These are phyloP conservation scores for Ladona fulva DNA, from an alignment of 1,140 invertebrate species.

Conservation along the genomic window DNA sequence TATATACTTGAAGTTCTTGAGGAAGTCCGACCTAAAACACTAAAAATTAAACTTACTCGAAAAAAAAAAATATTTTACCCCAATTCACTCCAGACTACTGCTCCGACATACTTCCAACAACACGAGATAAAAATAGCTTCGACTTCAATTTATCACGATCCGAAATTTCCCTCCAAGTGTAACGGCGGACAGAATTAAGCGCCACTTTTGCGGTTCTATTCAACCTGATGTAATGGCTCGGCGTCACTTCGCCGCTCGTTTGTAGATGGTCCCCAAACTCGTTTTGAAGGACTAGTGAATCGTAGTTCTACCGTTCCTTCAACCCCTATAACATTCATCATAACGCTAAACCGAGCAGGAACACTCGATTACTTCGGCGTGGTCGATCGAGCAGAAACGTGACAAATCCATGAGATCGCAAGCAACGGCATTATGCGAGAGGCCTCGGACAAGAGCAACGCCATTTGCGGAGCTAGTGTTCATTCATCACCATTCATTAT, in stretches of 20 bases:
- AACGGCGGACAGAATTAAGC: too few species aligned
- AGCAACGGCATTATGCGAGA: neutral
- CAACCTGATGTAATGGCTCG: neutral
- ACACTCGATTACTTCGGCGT: neutral
- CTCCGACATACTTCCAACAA: too few species aligned
- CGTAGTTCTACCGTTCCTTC: neutral
- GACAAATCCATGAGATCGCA: neutral
- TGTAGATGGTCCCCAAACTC: neutral
- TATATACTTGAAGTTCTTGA: too few species aligned
- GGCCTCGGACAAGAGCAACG: neutral
- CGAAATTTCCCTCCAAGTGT: too few species aligned
- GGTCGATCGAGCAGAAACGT: neutral
- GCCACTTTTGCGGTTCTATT: neutral
- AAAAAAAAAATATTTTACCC: too few species aligned
- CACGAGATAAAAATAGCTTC: too few species aligned
- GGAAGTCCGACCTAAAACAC: too few species aligned
- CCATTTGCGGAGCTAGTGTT: neutral
- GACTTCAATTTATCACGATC: too few species aligned
- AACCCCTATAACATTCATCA: neutral
- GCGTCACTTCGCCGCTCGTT: neutral
- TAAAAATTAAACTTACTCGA: too few species aligned
- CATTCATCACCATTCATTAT: neutral
- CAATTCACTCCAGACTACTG: too few species aligned
- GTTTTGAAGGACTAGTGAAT: neutral
- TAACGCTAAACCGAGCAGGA: neutral